A percentile compares a stretch with the other conserved stretches of the same genome.
Conservation (phyloP, 2,113 vertebrate genomes). For the Struthio camelus region DNA sequence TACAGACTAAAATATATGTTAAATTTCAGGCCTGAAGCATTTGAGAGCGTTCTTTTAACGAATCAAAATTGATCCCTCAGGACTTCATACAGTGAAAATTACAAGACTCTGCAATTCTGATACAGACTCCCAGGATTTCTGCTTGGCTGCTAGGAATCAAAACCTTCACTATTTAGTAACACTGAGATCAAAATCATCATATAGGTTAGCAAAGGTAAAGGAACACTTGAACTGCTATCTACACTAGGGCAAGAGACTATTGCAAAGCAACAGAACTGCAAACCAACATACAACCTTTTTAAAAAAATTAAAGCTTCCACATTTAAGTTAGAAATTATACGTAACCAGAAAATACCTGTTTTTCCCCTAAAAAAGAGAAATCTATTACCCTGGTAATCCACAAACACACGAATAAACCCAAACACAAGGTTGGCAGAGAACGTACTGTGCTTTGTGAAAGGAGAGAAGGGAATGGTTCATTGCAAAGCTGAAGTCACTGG, state of each 20-base stretch:
- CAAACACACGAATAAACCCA: neutral
- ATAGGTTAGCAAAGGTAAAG: neutral
- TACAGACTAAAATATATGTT: neutral
- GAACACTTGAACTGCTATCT: neutral
- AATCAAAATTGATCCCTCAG: neutral
- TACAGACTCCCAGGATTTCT: neutral
- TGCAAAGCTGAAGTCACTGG: neutral
- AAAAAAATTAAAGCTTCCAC: neutral
- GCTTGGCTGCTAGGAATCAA: neutral
- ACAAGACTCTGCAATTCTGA: neutral
- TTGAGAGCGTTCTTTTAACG: neutral
- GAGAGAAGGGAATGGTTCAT: neutral
- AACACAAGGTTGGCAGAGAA: neutral
- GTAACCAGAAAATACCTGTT: neutral
- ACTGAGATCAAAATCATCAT: neutral
- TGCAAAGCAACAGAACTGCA: neutral
- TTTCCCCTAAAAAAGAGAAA: neutral
- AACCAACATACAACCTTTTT: neutral
- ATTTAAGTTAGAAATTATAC: neutral
- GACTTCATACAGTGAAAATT: neutral
- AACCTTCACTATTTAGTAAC: neutral
- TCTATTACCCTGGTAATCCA: neutral
- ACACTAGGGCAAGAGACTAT: neutral
- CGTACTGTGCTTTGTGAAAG: accelerated
- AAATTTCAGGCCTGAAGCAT: neutral